Percentiles rank a stretch among this genome's conserved stretches.
Evolutionary conservation across 2,113 vertebrate genomes (phyloP).

Genomic region (Lichenostomus cassidix): DNA sequence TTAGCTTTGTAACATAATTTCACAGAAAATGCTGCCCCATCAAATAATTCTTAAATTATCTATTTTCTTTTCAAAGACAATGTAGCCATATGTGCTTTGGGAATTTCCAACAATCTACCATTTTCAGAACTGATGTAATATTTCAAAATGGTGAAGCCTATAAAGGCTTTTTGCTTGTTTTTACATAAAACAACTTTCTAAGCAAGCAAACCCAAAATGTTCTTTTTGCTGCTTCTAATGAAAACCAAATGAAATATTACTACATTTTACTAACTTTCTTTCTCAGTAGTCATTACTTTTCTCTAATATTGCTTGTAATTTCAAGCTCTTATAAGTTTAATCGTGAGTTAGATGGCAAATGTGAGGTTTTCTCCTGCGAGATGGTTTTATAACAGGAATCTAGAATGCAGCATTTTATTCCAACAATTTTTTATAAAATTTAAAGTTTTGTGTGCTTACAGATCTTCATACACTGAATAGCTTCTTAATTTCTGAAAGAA

Average conservation of each 20-base stretch:
- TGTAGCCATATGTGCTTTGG: rapidly evolving
- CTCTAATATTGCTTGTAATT: background rate
- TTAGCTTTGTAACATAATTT: background rate
- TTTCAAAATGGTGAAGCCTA: background rate
- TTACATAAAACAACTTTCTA: background rate
- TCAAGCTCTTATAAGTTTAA: background rate
- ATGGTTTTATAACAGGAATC: background rate
- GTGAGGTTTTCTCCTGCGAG: background rate
- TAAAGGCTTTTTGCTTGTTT: background rate
- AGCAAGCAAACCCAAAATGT: background rate
- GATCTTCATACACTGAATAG: background rate
- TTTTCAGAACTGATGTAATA: background rate
- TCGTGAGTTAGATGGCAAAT: background rate
- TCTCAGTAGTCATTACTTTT: background rate
- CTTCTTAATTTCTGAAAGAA: background rate
- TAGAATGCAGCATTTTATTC: background rate
- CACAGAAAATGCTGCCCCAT: background rate
- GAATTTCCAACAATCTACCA: background rate
- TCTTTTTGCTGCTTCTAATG: background rate
- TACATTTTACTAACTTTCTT: background rate
- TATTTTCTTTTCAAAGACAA: background rate
- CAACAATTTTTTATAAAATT: background rate
- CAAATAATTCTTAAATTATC: background rate
- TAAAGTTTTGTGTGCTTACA: background rate
- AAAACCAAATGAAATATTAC: background rate